Conservation (phyloP, 2,797 vertebrate genomes). For the Pipistrellus pygmaeus region DNA sequence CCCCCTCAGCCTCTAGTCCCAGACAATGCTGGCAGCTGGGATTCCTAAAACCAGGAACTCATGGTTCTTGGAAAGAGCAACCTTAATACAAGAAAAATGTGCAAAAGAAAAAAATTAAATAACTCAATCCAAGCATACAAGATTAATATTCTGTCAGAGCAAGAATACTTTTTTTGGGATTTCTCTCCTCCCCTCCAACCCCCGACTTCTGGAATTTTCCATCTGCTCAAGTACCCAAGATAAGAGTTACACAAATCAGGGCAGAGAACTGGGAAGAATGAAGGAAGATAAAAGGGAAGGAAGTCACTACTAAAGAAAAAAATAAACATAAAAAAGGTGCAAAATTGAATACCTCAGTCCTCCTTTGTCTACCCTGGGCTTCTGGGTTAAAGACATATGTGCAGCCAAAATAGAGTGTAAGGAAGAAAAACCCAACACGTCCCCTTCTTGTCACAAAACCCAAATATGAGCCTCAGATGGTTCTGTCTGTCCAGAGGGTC, state of each 20-base stretch:
- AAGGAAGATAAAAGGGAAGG: constrained; percentile 81
- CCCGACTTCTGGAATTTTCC: constrained; percentile 75
- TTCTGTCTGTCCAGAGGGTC: constrained; percentile 80
- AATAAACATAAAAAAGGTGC: constrained; percentile 83
- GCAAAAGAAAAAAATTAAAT: constrained; percentile 89
- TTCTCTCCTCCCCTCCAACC: constrained; percentile 78
- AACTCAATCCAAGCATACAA: constrained; percentile 86
- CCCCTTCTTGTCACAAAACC: constrained; percentile 80
- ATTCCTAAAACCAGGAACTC: constrained; percentile 77
- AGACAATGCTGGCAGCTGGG: constrained; percentile 75
- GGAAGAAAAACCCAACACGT: constrained; percentile 79
- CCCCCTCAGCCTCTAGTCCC: constrained; percentile 67
- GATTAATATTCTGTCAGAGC: constrained; percentile 85
- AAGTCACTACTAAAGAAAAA: constrained; percentile 83
- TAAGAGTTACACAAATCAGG: constrained; percentile 81
- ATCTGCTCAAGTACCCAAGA: constrained; percentile 85
- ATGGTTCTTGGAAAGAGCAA: constrained; percentile 86
- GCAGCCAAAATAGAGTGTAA: constrained; percentile 85
- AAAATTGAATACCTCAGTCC: constrained; percentile 84
- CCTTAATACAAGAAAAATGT: constrained; percentile 88
- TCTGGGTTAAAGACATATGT: constrained; percentile 83
- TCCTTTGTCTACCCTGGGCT: constrained; percentile 86
- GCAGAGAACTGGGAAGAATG: constrained; percentile 74
- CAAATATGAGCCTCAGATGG: constrained; percentile 79
- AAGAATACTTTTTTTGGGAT: constrained; percentile 83